A percentile compares a stretch with the other conserved stretches of the same genome.
Evolutionary conservation across 2,888 invertebrate species (phyloP).

Genomic region (Clusia tigrina): DNA sequence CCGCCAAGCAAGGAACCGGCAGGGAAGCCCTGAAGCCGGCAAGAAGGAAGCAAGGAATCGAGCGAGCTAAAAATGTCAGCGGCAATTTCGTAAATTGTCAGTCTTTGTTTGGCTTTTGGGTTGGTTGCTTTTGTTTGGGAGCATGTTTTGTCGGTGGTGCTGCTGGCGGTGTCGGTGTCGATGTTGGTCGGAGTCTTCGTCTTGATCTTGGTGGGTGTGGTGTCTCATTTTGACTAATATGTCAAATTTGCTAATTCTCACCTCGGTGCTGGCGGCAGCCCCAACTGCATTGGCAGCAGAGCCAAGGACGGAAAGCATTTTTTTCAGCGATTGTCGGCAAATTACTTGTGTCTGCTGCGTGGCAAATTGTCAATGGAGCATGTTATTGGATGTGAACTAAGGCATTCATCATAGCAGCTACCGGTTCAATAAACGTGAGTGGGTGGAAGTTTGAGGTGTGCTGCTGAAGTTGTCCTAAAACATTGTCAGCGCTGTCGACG

Average conservation of each 20-base stretch:
- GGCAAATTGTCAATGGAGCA: slow-evolving; percentile 38
- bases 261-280: slow-evolving; percentile 22
- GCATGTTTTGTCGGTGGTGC: not conserved
- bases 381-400: slow-evolving; percentile 41
- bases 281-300: slow-evolving; percentile 13
- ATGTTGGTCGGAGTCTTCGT: no score
- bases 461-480: not conserved
- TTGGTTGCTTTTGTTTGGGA: not conserved
- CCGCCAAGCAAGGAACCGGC: not conserved
- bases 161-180: not conserved
- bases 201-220: not conserved
- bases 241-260: slow-evolving; percentile 37
- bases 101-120: not conserved
- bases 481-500: not conserved
- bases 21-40: not conserved
- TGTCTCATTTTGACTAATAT: slow-evolving; percentile 35
- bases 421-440: not conserved
- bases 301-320: not conserved
- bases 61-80: slow-evolving; percentile 24
- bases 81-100: slow-evolving; percentile 27
- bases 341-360: not conserved
- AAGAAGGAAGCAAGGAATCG: not conserved
- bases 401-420: slow-evolving; percentile 27
- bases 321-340: slow-evolving; percentile 17
- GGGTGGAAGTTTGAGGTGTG: not conserved